Evolutionary conservation across 2,888 invertebrate species (phyloP).

Genomic region (Stenurella melanura): DNA sequence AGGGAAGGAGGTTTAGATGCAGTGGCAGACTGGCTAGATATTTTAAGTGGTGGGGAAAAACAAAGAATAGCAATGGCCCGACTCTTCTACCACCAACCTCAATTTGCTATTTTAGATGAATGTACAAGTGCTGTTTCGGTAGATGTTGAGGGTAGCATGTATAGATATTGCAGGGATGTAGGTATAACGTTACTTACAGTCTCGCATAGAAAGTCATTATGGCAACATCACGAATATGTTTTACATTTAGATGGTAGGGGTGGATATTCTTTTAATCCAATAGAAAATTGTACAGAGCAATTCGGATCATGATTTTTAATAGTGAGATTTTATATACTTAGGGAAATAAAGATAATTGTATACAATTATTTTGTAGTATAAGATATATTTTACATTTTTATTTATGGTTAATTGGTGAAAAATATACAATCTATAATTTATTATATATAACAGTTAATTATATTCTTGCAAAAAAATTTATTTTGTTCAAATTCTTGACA

Average conservation of each 20-base stretch:
- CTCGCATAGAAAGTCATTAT: conserved; percentile 96
- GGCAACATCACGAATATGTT: conserved; percentile 98
- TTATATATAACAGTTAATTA: neutral
- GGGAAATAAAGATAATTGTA: conserved; percentile 6
- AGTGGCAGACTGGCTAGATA: conserved; percentile 99
- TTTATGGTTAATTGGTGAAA: conserved; percentile 30
- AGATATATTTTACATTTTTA: conserved; percentile 7
- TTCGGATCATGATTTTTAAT: conserved; percentile 89
- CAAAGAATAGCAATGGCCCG: conserved; percentile 99
- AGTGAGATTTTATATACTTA: conserved; percentile 23
- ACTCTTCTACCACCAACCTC: conserved; percentile 96
- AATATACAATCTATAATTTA: conserved; percentile 21
- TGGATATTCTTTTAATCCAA: conserved; percentile 88
- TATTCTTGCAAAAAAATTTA: neutral
- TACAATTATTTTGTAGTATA: conserved; percentile 25
- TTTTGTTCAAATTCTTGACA: neutral
- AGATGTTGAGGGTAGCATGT: conserved; percentile 98
- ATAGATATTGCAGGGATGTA: conserved; percentile 91
- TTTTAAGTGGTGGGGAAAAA: conserved; percentile 98
- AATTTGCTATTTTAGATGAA: conserved; percentile 99
- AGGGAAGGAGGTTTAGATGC: conserved; percentile 94
- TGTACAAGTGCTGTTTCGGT: conserved; percentile 99
- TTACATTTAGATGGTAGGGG: conserved; percentile 98
- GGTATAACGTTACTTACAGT: conserved; percentile 97
- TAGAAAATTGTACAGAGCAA: conserved; percentile 90